Percentiles rank a stretch among this genome's conserved stretches.
Conservation (phyloP, 2,888 invertebrate species). For the Kuschelorhynchus macadamiae region DNA sequence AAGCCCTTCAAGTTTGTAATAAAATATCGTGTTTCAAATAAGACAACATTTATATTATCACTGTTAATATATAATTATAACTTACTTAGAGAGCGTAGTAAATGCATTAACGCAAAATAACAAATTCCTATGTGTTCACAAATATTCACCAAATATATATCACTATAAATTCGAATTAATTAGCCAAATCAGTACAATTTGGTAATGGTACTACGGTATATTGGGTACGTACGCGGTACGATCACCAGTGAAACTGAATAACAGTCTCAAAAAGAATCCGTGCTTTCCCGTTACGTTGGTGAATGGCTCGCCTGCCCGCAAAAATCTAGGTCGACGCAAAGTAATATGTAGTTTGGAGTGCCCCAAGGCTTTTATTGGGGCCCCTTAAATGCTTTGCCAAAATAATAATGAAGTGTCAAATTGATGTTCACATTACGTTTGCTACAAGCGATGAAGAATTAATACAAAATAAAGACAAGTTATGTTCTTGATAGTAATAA, state of each 20-base stretch:
- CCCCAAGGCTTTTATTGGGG: constrained; percentile 45
- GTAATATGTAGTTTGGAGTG: constrained; percentile 49
- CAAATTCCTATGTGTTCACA: not conserved
- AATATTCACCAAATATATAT: constrained; percentile 20
- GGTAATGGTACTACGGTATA: constrained; percentile 23
- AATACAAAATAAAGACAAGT: too few species aligned
- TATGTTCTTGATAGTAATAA: too few species aligned
- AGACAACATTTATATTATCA: too few species aligned
- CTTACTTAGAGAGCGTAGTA: too few species aligned
- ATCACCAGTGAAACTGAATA: constrained; percentile 51
- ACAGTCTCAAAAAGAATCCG: constrained; percentile 48
- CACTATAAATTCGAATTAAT: constrained; percentile 10
- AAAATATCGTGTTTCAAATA: too few species aligned
- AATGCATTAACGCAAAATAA: too few species aligned
- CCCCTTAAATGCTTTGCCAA: constrained; percentile 21
- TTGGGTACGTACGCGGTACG: constrained; percentile 41
- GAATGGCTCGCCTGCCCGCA: constrained; percentile 61
- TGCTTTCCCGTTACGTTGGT: constrained; percentile 63
- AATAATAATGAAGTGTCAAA: too few species aligned
- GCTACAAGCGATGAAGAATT: too few species aligned
- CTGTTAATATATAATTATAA: too few species aligned
- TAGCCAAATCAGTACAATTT: constrained; percentile 11
- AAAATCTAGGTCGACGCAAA: constrained; percentile 64
- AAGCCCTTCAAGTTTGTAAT: too few species aligned
- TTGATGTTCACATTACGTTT: too few species aligned